Conservation (phyloP, 2,888 invertebrate genomes). For the Leptinotarsa juncta region DNA sequence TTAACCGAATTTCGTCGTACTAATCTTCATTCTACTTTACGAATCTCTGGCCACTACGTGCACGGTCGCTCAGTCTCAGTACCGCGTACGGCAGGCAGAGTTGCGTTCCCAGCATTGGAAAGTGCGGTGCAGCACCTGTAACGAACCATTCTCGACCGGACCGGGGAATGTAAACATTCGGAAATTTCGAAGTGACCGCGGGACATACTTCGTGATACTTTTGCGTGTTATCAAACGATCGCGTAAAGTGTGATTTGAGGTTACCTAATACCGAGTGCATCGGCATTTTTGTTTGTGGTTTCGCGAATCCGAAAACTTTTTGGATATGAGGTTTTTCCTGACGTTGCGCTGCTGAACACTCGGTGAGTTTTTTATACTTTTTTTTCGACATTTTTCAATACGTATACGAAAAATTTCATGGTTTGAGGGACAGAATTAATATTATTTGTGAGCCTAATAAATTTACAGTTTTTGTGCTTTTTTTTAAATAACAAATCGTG, state of each 20-base stretch:
- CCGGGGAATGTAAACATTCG: conserved; percentile 35
- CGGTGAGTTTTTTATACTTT: background rate
- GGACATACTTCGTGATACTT: conserved; percentile 36
- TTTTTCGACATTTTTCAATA: background rate
- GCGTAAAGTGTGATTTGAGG: conserved; percentile 39
- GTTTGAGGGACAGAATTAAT: no score
- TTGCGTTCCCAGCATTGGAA: conserved; percentile 23
- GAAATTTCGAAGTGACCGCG: conserved; percentile 35
- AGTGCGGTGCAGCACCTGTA: conserved; percentile 39
- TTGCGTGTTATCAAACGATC: conserved; percentile 27
- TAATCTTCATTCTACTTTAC: conserved; percentile 30
- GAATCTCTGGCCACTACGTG: conserved; percentile 20
- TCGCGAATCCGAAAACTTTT: conserved; percentile 16
- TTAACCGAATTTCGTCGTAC: background rate
- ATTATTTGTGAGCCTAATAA: no score
- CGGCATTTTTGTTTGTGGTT: conserved; percentile 13
- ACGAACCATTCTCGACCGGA: conserved; percentile 18
- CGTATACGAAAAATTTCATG: no score
- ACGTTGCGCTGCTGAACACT: background rate
- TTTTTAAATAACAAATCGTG: no score
- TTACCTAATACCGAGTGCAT: conserved; percentile 17
- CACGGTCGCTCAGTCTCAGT: conserved; percentile 14
- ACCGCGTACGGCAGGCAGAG: conserved; percentile 17
- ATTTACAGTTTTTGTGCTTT: no score
- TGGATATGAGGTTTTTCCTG: conserved; percentile 7